Evolutionary conservation across 2,797 vertebrate genomes (phyloP).

Genomic region (Borostomias antarcticus): DNA sequence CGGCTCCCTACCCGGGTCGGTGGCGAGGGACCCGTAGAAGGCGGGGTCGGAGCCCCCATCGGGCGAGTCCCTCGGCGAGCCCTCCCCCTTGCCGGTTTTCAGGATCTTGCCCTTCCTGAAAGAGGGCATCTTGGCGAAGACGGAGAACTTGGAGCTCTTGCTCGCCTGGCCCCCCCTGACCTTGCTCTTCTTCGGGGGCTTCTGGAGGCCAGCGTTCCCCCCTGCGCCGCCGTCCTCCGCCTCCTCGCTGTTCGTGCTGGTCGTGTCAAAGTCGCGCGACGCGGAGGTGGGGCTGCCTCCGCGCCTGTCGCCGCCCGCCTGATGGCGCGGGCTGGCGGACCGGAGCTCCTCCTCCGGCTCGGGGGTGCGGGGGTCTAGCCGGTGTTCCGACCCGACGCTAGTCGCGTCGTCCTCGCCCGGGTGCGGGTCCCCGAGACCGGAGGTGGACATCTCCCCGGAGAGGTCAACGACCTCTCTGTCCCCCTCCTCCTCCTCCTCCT

Average conservation of each 20-base stretch:
- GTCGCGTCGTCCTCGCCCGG: slow-evolving; percentile 25
- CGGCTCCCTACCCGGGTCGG: slow-evolving; percentile 44
- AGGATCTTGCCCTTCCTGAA: slow-evolving; percentile 68
- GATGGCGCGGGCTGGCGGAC: slow-evolving; percentile 32
- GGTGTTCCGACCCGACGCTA: slow-evolving; percentile 36
- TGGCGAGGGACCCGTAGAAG: slow-evolving; percentile 27
- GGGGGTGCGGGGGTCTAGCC: slow-evolving; percentile 19
- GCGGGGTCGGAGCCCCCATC: slow-evolving; percentile 39
- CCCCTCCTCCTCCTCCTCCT: slow-evolving; percentile 9
- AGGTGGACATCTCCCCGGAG: slow-evolving; percentile 25
- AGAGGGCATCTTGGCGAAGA: slow-evolving; percentile 81
- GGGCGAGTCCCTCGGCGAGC: slow-evolving; percentile 26
- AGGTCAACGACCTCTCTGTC: slow-evolving; percentile 21
- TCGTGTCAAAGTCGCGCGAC: slow-evolving; percentile 50
- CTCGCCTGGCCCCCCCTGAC: slow-evolving; percentile 47
- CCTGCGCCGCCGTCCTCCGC: slow-evolving; percentile 42
- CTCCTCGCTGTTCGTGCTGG: slow-evolving; percentile 53
- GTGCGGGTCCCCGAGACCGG: slow-evolving; percentile 12
- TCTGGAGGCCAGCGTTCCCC: slow-evolving; percentile 57
- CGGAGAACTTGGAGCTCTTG: slow-evolving; percentile 73
- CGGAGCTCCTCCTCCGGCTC: slow-evolving; percentile 28
- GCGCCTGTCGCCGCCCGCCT: slow-evolving; percentile 42
- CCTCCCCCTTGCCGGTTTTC: slow-evolving; percentile 40
- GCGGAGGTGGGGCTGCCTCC: slow-evolving; percentile 36
- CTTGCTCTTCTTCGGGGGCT: slow-evolving; percentile 67